phyloP scores from a whole-genome alignment of 2,113 vertebrate species.

The Sapajus apella region DNA sequence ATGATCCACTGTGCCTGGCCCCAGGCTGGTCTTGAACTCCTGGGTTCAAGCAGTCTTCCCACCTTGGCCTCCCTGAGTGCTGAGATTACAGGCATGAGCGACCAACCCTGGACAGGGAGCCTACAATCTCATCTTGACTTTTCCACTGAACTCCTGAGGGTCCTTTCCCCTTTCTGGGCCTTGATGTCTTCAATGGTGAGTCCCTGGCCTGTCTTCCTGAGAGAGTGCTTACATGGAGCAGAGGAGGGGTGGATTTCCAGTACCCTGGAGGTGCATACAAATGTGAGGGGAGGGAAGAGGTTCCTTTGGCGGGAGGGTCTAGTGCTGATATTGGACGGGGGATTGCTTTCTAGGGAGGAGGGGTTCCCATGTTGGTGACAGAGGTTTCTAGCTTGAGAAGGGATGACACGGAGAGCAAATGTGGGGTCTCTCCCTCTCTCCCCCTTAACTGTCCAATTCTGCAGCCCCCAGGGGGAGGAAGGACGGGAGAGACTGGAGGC shows the following conservation, averaged over 20 bases:
- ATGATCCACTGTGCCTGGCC: no score
- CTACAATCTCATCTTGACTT: neutral
- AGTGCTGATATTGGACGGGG: neutral
- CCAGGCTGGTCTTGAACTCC: no score
- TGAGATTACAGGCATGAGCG: no score
- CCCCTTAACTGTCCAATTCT: slow-evolving; percentile 53
- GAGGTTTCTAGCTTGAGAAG: neutral
- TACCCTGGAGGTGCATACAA: neutral
- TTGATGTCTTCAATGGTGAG: neutral
- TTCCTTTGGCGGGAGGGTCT: neutral
- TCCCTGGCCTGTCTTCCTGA: neutral
- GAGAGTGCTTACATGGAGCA: neutral
- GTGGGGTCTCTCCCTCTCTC: neutral
- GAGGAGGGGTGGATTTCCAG: neutral
- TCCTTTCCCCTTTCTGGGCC: neutral
- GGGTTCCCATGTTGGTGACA: neutral
- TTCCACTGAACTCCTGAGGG: neutral
- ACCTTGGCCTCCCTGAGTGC: no score
- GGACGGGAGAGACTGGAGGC: slow-evolving; percentile 64
- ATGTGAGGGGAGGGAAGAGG: neutral
- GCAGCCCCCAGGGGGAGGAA: slow-evolving; percentile 62
- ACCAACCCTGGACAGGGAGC: neutral
- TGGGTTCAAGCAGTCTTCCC: no score
- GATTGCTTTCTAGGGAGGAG: neutral
- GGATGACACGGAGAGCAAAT: slow-evolving; percentile 10